Base-by-base conservation (phyloP, 2,888 invertebrate species). In the Sesamia inferens region DNA sequence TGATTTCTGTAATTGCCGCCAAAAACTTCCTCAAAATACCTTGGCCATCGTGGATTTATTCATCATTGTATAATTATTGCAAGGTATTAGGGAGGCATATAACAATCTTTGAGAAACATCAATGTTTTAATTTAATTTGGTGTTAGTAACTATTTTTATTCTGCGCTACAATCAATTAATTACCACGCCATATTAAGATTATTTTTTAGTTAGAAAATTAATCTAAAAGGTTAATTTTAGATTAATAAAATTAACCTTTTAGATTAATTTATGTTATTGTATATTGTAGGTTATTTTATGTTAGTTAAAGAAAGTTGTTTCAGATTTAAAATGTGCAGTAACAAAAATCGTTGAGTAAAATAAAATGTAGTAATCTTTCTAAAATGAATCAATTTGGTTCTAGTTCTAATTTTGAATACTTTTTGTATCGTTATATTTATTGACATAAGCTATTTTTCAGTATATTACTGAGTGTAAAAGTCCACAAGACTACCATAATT, bases 1-100 rank as follows among this genome's bases (percentile, higher is more conserved):
- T 83, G 82, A 85, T 88, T 82, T 80, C 72, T 87, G 80, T 88
- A 87, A 87, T 84, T 87, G 83, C 83, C 76, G 68, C 79, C 78
- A 70, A 87, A 87, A 89, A 88, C 70, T 44, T 76, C 68, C 74
- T 63, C 42, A 71, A 79, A 76, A 76, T 79, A 68, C 75, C 74
- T 69, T 76, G 71, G 72, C 70, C 55, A 70, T 61, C 66, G 31
- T 63, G 57, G 19, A 77, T 66, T 65, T 65, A 65, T 64, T 81
- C 65, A 71, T 78, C 65, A 57, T 75, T 74, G 69, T 58, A 62
- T 70, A 51, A 76, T 71, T 48, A 16, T 57, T 59, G 62, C 54
- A 44, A 64, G 10, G 57, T 66, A 5, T 55, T 61, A 42, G 55
- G 13, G 7, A 58, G 39, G 13, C 13, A n/a, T 42, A 11, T 19